phyloP scores from a whole-genome alignment of 2,113 vertebrate genomes.

The Heterotilapia buettikoferi region DNA sequence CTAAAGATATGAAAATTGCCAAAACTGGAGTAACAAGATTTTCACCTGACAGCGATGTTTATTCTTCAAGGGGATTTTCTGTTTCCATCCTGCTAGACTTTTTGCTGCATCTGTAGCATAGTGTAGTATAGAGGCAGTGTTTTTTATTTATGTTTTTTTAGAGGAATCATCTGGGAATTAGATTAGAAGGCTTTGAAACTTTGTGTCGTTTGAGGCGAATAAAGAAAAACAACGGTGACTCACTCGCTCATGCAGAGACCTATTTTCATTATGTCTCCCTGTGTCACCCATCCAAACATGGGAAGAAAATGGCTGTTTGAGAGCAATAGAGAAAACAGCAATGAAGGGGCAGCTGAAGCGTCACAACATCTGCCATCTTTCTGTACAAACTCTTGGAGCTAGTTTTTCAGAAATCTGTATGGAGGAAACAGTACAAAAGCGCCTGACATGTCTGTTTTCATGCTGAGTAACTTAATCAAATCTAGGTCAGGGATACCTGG shows the following conservation, averaged over 20 bases:
- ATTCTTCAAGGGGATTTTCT: conserved; percentile 41
- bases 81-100: conserved; percentile 27
- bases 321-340: not conserved
- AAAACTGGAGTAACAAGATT: conserved; percentile 23
- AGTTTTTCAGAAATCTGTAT: not conserved
- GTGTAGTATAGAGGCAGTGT: not conserved
- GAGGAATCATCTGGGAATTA: conserved; percentile 42
- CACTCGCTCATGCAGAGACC: conserved; percentile 15
- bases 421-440: not conserved
- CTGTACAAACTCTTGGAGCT: conserved; percentile 2
- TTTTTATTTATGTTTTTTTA: not conserved
- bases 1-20: conserved; percentile 13
- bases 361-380: not conserved
- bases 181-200: conserved; percentile 33
- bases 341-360: conserved; percentile 5
- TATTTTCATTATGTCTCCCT: conserved; percentile 20
- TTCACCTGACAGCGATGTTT: conserved; percentile 46
- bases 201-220: conserved; percentile 20
- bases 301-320: not conserved
- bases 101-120: conserved; percentile 20
- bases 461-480: not conserved
- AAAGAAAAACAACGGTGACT: conserved; percentile 34
- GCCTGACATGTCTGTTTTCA: not conserved
- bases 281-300: conserved; percentile 15
- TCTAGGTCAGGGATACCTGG: not conserved